These are phyloP conservation scores for Acipenser ruthenus DNA, from an alignment of 2,797 vertebrate genomes.

Conservation along the genomic window DNA sequence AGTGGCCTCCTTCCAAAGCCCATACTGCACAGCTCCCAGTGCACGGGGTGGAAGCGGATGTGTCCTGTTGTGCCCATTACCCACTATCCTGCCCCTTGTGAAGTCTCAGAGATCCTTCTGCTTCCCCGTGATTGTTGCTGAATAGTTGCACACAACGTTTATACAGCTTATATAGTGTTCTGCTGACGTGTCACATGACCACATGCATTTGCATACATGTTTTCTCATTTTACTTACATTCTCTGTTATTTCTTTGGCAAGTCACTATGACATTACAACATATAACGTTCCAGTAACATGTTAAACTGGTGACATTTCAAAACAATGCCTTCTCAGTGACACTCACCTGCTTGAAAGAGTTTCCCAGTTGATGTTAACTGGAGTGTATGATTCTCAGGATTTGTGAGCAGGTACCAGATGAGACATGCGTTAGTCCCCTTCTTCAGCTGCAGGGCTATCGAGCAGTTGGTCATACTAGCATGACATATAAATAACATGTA, in stretches of 20 bases:
- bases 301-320: not conserved
- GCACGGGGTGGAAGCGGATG: no score
- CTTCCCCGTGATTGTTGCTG: no score
- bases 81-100: no score
- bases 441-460: slow-evolving; percentile 37
- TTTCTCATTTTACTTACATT: not conserved
- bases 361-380: slow-evolving; percentile 16
- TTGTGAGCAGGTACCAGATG: slow-evolving; percentile 31
- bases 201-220: no score
- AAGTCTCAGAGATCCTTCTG: no score
- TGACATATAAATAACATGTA: not conserved
- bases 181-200: no score
- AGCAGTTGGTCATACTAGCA: slow-evolving; percentile 37
- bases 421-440: slow-evolving; percentile 25
- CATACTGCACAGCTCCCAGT: no score
- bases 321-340: slow-evolving; percentile 16
- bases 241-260: not conserved
- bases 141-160: no score
- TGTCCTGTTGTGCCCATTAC: no score
- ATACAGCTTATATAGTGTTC: no score
- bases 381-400: not conserved
- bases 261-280: not conserved
- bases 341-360: slow-evolving; percentile 49
- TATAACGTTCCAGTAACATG: not conserved
- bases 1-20: no score